Evolutionary conservation across 2,888 invertebrate species (phyloP).

Genomic region (Stramonita haemastoma): DNA sequence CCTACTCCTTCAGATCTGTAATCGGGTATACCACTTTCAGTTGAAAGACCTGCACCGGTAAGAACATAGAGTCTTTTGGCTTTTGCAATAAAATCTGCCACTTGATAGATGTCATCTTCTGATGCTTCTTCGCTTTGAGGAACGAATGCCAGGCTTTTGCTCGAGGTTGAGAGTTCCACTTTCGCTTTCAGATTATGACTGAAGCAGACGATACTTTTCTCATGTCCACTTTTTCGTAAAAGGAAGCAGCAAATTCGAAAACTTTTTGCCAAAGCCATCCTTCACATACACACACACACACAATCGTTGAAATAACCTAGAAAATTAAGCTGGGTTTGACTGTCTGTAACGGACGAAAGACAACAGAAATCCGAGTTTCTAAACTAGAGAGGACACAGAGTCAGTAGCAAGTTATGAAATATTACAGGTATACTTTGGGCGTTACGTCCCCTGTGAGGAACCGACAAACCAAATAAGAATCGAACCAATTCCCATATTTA

Average conservation of each 20-base stretch:
- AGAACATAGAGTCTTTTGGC: constrained; percentile 82
- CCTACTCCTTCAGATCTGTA: constrained; percentile 95
- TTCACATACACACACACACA: neutral
- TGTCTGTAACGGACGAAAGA: too few relatives aligned
- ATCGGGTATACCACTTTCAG: constrained; percentile 86
- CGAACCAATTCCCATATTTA: neutral
- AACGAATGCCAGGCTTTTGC: constrained; percentile 80
- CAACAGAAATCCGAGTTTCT: too few relatives aligned
- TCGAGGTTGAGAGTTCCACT: neutral
- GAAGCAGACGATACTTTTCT: constrained; percentile 24
- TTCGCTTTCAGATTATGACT: neutral
- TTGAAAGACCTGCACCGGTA: constrained; percentile 97
- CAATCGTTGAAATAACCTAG: too few relatives aligned
- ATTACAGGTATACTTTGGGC: neutral
- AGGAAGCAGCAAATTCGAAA: neutral
- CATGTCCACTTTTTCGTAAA: neutral
- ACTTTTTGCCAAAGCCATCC: neutral
- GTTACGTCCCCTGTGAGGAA: neutral
- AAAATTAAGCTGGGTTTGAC: too few relatives aligned
- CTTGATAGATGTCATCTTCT: constrained; percentile 66
- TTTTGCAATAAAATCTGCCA: constrained; percentile 82
- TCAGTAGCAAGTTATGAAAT: too few relatives aligned
- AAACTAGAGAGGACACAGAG: too few relatives aligned
- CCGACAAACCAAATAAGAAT: neutral
- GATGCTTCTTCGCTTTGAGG: constrained; percentile 86